Base-by-base conservation (phyloP, 2,888 invertebrate genomes). In the Phengaris alcon region DNA sequence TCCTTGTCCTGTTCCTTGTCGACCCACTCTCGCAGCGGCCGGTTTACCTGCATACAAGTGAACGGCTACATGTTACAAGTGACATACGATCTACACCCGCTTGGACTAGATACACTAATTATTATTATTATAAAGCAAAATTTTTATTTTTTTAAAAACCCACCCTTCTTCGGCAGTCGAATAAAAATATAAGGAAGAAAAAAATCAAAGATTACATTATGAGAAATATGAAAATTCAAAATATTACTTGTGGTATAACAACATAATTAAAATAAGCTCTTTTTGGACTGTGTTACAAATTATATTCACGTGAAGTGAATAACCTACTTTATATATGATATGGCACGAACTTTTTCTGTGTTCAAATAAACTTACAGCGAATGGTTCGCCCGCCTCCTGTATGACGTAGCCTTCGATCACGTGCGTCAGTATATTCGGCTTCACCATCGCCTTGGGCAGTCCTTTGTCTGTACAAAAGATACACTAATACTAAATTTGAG, bases 331-430 rank as follows among this genome's bases (percentile, higher is more conserved):
- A 12, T 10, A 51, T 52, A 52, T 35, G 35, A 15, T 9, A n/a
- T n/a, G n/a, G n/a, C n/a, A 51, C n/a, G n/a, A n/a, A 51, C 15
- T n/a, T 7, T 6, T 48, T 48, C 48, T 57, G 13, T 48, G 51
- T 70, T 51, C 72, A 35, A 52, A 72, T 70, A 76, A 78, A 88
- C 95, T 97, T 74, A 98, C 97, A 76, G 97, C 97, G 85, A 98
- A 98, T 0, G 98, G 98, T 88, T 97, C 97, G 1, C 96, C 96
- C 0, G 97, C 98, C 93, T 99, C 99, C 87, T 98, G 98, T 80
- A 99, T 99, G 8, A 99, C 97, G 88, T 98, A 99, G 74, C 98
- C 99, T 87, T 98, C 99, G 78, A 99, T 99, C 46, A 99, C 98
- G 87, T 99, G 99, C 0, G 99, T 99, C 74, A 99, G 93, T 8